These are phyloP conservation scores for Uloborus diversus DNA, from an alignment of 1,140 invertebrate genomes.

Conservation along the genomic window DNA sequence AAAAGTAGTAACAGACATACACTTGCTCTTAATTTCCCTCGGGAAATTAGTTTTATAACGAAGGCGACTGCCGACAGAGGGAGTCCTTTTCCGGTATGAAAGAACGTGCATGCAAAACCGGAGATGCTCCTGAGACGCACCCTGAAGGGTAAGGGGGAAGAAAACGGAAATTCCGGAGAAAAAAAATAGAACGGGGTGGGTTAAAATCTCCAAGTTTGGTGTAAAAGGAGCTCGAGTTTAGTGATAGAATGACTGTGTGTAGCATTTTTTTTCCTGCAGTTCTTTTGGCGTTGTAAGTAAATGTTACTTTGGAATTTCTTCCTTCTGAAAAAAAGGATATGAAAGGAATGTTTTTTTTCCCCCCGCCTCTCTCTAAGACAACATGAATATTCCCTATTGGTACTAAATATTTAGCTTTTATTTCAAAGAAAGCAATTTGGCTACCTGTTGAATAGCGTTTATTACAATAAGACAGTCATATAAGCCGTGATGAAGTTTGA, in stretches of 20 bases:
- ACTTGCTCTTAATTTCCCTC: conserved; percentile 55
- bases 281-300: conserved; percentile 46
- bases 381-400: conserved; percentile 35
- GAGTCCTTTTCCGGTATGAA: conserved; percentile 53
- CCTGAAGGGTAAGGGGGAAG: conserved; percentile 25
- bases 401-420: not conserved
- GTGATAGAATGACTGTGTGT: not conserved
- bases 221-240: not conserved
- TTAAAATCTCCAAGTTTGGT: not conserved
- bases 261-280: not conserved
- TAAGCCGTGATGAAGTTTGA: too few species aligned
- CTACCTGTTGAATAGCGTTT: conserved; percentile 23
- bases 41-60: conserved; percentile 57
- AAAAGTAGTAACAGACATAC: conserved; percentile 50
- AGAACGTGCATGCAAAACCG: conserved; percentile 50
- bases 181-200: not conserved
- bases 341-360: conserved; percentile 9
- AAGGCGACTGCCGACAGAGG: conserved; percentile 39
- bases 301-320: conserved; percentile 18
- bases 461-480: too few species aligned
- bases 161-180: conserved; percentile 48
- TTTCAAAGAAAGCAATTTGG: conserved; percentile 22
- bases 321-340: not conserved
- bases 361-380: not conserved
- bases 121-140: conserved; percentile 50